Evolutionary conservation across 2,113 vertebrate genomes (phyloP).

Genomic region (Porphyrio hochstetteri): DNA sequence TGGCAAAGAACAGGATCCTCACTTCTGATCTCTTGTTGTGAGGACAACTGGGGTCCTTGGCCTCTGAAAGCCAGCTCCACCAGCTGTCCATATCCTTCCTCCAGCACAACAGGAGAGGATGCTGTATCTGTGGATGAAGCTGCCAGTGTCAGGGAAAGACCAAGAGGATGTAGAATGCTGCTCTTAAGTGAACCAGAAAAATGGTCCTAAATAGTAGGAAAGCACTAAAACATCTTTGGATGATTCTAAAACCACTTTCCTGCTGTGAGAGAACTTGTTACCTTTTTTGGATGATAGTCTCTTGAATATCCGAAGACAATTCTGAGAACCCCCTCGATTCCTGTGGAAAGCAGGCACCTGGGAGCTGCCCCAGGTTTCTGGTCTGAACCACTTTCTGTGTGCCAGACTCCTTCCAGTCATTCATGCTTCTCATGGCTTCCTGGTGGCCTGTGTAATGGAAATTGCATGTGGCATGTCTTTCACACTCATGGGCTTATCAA

Average conservation of each 20-base stretch:
- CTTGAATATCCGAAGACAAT: not conserved
- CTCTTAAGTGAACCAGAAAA: not conserved
- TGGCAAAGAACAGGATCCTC: not conserved
- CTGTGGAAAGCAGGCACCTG: not conserved
- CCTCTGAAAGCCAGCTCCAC: not conserved
- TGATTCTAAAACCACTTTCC: not conserved
- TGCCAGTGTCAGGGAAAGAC: not conserved
- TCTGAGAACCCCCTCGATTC: not conserved
- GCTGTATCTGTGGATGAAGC: not conserved
- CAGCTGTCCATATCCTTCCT: not conserved
- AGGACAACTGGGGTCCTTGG: not conserved
- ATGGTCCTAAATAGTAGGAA: not conserved
- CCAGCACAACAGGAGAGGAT: not conserved
- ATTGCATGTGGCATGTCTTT: constrained; percentile 53
- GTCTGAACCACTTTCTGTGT: not conserved
- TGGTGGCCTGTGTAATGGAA: constrained; percentile 28
- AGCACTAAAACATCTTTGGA: not conserved
- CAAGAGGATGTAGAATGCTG: not conserved
- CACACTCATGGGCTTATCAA: constrained; percentile 63
- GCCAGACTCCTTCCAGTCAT: not conserved
- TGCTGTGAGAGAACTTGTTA: not conserved
- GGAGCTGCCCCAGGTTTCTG: not conserved
- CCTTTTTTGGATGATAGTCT: not conserved
- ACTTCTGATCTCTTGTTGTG: not conserved
- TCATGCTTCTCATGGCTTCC: not conserved